Conservation (phyloP, 2,888 invertebrate genomes). For the Tetragonula carbonaria region DNA sequence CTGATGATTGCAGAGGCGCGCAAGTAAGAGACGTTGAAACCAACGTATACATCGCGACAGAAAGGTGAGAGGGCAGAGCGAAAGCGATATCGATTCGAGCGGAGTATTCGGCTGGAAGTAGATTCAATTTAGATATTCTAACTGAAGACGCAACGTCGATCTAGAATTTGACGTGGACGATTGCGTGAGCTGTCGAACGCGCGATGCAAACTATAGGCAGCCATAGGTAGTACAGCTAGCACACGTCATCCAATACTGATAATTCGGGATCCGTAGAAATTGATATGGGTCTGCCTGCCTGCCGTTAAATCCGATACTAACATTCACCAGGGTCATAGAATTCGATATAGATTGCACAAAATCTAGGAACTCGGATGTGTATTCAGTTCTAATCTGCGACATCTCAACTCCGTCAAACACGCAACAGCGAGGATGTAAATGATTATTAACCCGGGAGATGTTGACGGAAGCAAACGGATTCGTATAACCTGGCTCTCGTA, state of each 20-base stretch:
- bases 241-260: background rate
- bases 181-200: background rate
- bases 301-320: slow-evolving; percentile 16
- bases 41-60: background rate
- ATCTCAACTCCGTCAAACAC: background rate
- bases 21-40: background rate
- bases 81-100: background rate
- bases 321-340: background rate
- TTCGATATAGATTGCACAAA: slow-evolving; percentile 7
- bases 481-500: background rate
- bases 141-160: background rate
- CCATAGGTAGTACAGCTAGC: background rate
- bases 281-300: slow-evolving; percentile 1
- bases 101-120: background rate
- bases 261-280: slow-evolving; percentile 11
- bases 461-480: background rate
- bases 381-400: background rate
- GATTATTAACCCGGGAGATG: background rate
- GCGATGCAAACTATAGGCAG: background rate
- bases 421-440: background rate
- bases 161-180: background rate
- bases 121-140: too few species aligned
- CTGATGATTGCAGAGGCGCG: background rate
- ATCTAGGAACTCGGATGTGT: slow-evolving; percentile 1
- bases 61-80: background rate